Evolutionary conservation across 2,888 invertebrate genomes (phyloP).

Genomic region (Sussaba pulchella): DNA sequence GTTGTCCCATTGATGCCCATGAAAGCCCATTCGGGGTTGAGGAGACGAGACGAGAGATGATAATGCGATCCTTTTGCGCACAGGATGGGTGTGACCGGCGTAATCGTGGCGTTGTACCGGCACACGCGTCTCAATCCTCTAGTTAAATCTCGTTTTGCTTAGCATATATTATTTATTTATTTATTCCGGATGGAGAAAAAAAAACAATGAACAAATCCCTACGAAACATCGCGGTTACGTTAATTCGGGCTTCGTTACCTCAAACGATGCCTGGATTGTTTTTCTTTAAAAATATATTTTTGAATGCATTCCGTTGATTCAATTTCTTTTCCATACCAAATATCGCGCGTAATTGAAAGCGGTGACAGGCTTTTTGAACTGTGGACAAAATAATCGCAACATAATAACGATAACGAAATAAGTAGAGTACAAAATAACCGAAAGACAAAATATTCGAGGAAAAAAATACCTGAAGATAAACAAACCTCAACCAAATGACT

Average conservation of each 20-base stretch:
- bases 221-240: slow-evolving; percentile 20
- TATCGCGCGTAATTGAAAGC: too few relatives aligned
- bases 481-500: too few relatives aligned
- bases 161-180: slow-evolving; percentile 48
- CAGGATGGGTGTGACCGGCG: slow-evolving; percentile 55
- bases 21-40: slow-evolving; percentile 58
- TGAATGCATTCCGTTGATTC: too few relatives aligned
- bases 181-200: slow-evolving; percentile 15
- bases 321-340: too few relatives aligned
- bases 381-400: too few relatives aligned
- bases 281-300: too few relatives aligned
- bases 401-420: too few relatives aligned
- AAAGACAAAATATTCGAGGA: too few relatives aligned
- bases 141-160: slow-evolving; percentile 45
- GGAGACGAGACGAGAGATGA: slow-evolving; percentile 50
- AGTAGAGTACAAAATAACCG: too few relatives aligned
- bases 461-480: too few relatives aligned
- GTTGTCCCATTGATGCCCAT: slow-evolving; percentile 58
- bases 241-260: slow-evolving; percentile 21
- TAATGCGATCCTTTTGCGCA: slow-evolving; percentile 37
- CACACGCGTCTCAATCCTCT: slow-evolving; percentile 33
- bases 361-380: too few relatives aligned
- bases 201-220: slow-evolving; percentile 13
- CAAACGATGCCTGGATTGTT: background rate
- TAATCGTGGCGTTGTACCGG: slow-evolving; percentile 4